These are phyloP conservation scores for Drosophila miranda DNA, from an alignment of 1,140 invertebrate genomes.

Conservation along the genomic window DNA sequence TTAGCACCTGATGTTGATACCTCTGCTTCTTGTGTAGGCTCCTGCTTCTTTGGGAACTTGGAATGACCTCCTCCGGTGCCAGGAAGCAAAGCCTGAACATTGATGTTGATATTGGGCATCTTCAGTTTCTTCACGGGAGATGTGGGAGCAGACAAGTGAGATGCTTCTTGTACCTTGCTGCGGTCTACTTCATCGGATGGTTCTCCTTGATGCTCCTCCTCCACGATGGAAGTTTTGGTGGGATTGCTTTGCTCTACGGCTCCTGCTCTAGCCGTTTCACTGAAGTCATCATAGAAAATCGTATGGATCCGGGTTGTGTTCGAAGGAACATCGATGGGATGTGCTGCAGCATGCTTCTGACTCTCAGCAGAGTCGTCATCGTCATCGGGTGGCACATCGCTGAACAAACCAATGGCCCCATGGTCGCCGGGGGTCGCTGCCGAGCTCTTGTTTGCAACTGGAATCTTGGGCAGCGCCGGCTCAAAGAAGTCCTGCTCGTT, in stretches of 20 bases:
- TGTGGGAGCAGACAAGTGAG: neutral
- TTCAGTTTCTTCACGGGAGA: slow-evolving; percentile 65
- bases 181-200: slow-evolving; percentile 42
- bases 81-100: slow-evolving; percentile 85
- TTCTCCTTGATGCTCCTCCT: slow-evolving; percentile 30
- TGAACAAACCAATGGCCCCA: slow-evolving; percentile 62
- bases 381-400: slow-evolving; percentile 76
- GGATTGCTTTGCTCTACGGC: neutral
- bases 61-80: slow-evolving; percentile 79
- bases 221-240: neutral
- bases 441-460: slow-evolving; percentile 23
- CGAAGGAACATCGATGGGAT: neutral
- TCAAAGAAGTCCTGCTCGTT: slow-evolving; percentile 72
- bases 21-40: slow-evolving; percentile 5
- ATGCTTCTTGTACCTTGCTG: neutral
- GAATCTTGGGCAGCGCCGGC: slow-evolving; percentile 53
- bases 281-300: slow-evolving; percentile 79
- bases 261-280: slow-evolving; percentile 63
- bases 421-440: slow-evolving; percentile 30
- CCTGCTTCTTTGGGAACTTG: slow-evolving; percentile 28
- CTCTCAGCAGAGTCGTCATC: slow-evolving; percentile 21
- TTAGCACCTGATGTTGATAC: neutral
- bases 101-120: slow-evolving; percentile 84
- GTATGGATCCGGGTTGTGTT: slow-evolving; percentile 63
- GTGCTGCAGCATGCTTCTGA: neutral